These are phyloP conservation scores for Lytechinus pictus DNA, from an alignment of 35 echinoderm and acorn worm genomes.

Conservation along the genomic window DNA sequence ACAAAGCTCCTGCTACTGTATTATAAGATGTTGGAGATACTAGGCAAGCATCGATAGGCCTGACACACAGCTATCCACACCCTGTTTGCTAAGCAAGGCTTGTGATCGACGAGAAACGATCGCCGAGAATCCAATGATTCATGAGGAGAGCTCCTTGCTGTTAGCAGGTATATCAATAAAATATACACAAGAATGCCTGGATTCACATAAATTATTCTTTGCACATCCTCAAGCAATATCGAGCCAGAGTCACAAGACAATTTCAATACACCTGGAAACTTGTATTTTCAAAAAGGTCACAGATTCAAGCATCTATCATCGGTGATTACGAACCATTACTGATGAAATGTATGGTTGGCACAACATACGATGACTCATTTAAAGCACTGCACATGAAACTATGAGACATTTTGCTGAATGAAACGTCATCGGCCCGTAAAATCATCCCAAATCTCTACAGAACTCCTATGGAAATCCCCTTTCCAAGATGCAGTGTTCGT, in stretches of 20 bases:
- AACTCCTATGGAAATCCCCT: background rate
- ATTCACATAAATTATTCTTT: background rate
- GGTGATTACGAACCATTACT: background rate
- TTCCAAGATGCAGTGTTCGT: background rate
- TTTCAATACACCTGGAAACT: background rate
- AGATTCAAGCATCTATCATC: background rate
- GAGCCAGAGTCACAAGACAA: background rate
- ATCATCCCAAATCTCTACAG: background rate
- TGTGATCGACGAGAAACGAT: slow-evolving; percentile 1
- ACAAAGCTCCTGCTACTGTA: background rate
- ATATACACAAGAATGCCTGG: background rate
- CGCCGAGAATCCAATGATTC: background rate
- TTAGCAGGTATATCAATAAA: background rate
- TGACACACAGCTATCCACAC: background rate
- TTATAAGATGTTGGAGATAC: background rate
- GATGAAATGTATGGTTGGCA: background rate
- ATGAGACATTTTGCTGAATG: background rate
- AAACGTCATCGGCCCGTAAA: background rate
- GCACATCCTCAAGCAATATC: background rate
- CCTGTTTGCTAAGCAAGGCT: background rate
- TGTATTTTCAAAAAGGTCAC: background rate
- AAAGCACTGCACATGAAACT: background rate
- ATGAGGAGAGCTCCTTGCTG: background rate
- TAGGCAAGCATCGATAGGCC: background rate
- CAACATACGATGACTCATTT: background rate